Percentiles rank a stretch among this genome's conserved stretches.
phyloP scores from a whole-genome alignment of 2,113 vertebrate genomes.

The Engraulis encrasicolus region DNA sequence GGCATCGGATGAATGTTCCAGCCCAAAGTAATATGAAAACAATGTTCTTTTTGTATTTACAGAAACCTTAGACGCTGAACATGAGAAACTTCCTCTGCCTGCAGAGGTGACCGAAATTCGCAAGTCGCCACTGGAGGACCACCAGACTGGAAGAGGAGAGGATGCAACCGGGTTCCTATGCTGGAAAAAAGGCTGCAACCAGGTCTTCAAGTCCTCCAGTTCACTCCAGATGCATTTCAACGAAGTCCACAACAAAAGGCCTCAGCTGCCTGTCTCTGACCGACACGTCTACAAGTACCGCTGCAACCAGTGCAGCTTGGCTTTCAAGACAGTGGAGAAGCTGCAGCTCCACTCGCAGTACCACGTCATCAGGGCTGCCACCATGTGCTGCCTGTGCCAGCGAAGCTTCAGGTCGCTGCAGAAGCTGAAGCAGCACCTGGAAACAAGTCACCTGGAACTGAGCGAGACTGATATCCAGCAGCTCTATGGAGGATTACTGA shows the following conservation, averaged over 20 bases:
- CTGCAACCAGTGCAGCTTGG: constrained; percentile 97
- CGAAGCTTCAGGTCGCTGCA: constrained; percentile 97
- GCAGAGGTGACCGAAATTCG: constrained; percentile 79
- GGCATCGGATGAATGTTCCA: not conserved
- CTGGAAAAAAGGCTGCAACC: constrained; percentile 99
- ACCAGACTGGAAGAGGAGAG: constrained; percentile 79
- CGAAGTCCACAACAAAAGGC: constrained; percentile 93
- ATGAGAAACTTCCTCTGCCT: constrained; percentile 81
- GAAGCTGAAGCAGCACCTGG: constrained; percentile 96
- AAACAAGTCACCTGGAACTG: constrained; percentile 95
- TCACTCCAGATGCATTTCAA: constrained; percentile 97
- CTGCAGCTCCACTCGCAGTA: constrained; percentile 97
- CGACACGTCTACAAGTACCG: constrained; percentile 98
- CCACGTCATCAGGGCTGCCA: constrained; percentile 95
- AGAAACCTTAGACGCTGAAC: constrained; percentile 84
- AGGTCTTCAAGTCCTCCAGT: constrained; percentile 93
- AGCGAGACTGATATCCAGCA: constrained; percentile 97
- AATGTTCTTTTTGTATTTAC: constrained; percentile 46
- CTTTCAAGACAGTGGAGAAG: constrained; percentile 97
- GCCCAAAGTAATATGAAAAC: not conserved
- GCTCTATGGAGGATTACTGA: constrained; percentile 91
- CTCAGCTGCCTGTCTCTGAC: constrained; percentile 94
- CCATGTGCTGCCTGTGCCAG: constrained; percentile 98
- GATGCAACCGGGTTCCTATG: constrained; percentile 91
- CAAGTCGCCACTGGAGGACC: constrained; percentile 81